Evolutionary conservation across 2,113 vertebrate genomes (phyloP).

Genomic region (Hystrix cristata): DNA sequence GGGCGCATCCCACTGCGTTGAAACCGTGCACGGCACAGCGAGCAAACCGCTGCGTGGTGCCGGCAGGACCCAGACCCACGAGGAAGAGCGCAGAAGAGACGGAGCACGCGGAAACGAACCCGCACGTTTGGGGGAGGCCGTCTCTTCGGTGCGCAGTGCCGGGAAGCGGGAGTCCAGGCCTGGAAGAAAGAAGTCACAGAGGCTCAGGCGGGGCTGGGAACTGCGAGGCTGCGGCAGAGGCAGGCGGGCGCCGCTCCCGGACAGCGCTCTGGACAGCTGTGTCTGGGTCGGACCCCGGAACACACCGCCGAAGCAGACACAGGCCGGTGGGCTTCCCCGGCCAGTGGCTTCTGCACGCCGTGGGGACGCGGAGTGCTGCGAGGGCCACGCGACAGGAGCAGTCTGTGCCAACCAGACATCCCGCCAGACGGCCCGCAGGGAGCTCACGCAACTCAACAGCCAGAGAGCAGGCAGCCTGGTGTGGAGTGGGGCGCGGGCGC

Average conservation of each 20-base stretch:
- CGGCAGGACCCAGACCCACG: neutral
- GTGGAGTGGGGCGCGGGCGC: neutral
- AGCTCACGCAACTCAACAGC: neutral
- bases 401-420: neutral
- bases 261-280: too few relatives aligned
- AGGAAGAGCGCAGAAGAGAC: neutral
- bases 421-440: neutral
- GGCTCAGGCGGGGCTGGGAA: neutral
- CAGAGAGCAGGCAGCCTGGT: neutral
- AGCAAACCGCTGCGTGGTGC: neutral
- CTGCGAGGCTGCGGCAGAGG: neutral
- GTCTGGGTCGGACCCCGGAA: neutral
- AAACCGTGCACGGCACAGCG: neutral
- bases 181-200: neutral
- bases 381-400: neutral
- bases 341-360: neutral
- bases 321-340: too few relatives aligned
- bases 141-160: neutral
- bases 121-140: neutral
- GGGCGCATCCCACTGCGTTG: rapidly evolving
- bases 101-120: neutral
- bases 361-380: rapidly evolving
- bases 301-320: neutral
- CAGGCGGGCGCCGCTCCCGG: too few relatives aligned
- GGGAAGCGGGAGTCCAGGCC: neutral